Percentiles rank a stretch among this genome's conserved stretches.
phyloP scores from a whole-genome alignment of 2,888 invertebrate species.

The Rhagonycha lutea region DNA sequence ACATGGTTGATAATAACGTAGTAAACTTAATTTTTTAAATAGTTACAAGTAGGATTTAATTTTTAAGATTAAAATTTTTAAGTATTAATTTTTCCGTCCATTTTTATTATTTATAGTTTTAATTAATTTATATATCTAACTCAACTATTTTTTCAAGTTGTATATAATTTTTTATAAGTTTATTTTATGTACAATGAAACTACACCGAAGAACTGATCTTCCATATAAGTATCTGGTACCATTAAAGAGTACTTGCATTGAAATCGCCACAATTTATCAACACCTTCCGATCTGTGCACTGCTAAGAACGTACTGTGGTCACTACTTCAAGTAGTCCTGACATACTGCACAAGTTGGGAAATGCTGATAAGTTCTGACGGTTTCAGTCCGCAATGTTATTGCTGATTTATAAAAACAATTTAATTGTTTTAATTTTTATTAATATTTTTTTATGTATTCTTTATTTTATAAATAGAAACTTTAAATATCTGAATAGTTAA shows the following conservation, averaged over 20 bases:
- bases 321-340: no score
- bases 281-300: no score
- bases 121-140: neutral
- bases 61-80: neutral
- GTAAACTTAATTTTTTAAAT: neutral
- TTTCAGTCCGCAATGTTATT: neutral
- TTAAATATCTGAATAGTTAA: neutral
- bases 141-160: constrained; percentile 14
- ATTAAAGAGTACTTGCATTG: constrained; percentile 22
- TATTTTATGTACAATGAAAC: constrained; percentile 6
- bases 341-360: no score
- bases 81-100: constrained; percentile 42
- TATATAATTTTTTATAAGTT: constrained; percentile 10
- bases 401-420: neutral
- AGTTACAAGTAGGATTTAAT: neutral
- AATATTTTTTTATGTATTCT: neutral
- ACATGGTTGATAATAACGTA: neutral
- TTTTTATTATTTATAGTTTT: constrained; percentile 32
- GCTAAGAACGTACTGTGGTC: no score
- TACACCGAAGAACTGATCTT: constrained; percentile 21
- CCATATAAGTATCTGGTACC: constrained; percentile 22
- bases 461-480: constrained; percentile 1
- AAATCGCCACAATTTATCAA: no score
- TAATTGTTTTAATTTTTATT: neutral
- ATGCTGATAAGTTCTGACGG: no score